Conservation (phyloP, 1,140 invertebrate species). For the Laupala kohalensis region DNA sequence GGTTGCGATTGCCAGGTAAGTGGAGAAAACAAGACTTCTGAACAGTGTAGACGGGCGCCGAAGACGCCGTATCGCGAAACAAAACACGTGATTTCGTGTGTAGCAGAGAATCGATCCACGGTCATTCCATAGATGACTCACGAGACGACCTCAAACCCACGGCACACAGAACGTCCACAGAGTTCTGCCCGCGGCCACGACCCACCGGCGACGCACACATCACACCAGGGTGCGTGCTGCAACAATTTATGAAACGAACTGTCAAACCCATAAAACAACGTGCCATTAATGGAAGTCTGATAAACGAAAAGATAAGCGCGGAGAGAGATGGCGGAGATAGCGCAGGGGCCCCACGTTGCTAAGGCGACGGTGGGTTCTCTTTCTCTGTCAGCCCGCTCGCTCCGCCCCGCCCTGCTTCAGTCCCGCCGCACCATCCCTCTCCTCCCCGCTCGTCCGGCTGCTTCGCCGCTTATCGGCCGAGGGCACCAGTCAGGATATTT, state of each 20-base stretch:
- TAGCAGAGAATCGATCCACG: not conserved
- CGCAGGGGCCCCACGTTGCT: slow-evolving; percentile 7
- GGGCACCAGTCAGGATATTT: slow-evolving; percentile 12
- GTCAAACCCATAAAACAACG: slow-evolving; percentile 1
- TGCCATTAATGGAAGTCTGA: slow-evolving; percentile 7
- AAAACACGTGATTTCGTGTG: too few relatives aligned
- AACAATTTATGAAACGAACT: not conserved
- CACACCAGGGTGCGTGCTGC: not conserved
- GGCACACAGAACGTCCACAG: not conserved
- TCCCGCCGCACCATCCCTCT: not conserved
- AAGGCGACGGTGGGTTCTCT: slow-evolving; percentile 3
- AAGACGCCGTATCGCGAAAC: too few relatives aligned
- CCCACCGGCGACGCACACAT: not conserved
- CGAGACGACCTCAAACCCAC: not conserved
- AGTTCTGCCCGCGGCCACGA: too few relatives aligned
- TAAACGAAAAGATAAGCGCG: slow-evolving; percentile 6
- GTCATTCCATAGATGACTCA: not conserved
- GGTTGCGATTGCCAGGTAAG: too few relatives aligned
- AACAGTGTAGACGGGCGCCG: too few relatives aligned
- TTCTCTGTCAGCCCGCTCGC: not conserved
- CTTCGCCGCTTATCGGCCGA: slow-evolving; percentile 6
- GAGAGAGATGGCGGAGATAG: slow-evolving; percentile 9
- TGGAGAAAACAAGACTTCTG: too few relatives aligned
- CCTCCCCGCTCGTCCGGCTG: not conserved
- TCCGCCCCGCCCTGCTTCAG: too few relatives aligned